Percentiles rank a stretch among this genome's conserved stretches.
These are phyloP conservation scores for Poeciliopsis infans DNA, from an alignment of 2,797 vertebrate species.

Conservation along the genomic window DNA sequence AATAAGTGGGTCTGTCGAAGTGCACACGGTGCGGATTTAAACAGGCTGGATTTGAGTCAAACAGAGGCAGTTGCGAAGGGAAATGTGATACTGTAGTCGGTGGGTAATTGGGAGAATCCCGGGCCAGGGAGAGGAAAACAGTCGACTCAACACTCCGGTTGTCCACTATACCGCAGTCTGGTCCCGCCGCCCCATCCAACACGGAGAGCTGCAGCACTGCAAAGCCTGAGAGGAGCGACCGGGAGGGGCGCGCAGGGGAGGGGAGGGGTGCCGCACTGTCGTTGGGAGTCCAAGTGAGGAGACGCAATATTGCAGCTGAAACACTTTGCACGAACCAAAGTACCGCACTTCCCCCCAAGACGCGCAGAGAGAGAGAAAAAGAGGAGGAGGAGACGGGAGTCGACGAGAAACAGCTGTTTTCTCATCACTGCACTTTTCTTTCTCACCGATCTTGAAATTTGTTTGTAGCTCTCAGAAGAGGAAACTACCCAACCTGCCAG, in stretches of 20 bases:
- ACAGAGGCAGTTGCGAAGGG: constrained; percentile 2
- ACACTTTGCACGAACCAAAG: constrained; percentile 51
- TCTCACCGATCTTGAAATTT: constrained; percentile 27
- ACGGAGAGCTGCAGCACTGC: constrained; percentile 78
- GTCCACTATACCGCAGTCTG: constrained; percentile 78
- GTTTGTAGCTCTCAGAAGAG: constrained; percentile 45
- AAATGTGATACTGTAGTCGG: constrained; percentile 8
- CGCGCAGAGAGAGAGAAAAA: background rate
- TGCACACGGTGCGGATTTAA: constrained; percentile 1
- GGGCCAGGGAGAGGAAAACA: constrained; percentile 48
- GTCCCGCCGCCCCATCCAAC: constrained; percentile 73
- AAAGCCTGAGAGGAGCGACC: constrained; percentile 60
- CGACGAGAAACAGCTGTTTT: constrained; percentile 21
- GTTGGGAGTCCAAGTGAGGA: constrained; percentile 74
- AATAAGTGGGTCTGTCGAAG: constrained; percentile 1
- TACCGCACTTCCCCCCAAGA: constrained; percentile 52
- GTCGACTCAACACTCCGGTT: constrained; percentile 74
- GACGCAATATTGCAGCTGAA: constrained; percentile 83
- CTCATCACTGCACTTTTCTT: constrained; percentile 48
- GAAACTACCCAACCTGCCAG: constrained; percentile 23
- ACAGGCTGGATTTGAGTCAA: background rate
- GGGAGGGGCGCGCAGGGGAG: background rate
- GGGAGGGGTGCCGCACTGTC: constrained; percentile 70
- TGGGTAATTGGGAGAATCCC: constrained; percentile 42
- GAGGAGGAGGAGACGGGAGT: constrained; percentile 16